phyloP scores from a whole-genome alignment of 1,140 invertebrate species.

The Drosophila nigromelanica region DNA sequence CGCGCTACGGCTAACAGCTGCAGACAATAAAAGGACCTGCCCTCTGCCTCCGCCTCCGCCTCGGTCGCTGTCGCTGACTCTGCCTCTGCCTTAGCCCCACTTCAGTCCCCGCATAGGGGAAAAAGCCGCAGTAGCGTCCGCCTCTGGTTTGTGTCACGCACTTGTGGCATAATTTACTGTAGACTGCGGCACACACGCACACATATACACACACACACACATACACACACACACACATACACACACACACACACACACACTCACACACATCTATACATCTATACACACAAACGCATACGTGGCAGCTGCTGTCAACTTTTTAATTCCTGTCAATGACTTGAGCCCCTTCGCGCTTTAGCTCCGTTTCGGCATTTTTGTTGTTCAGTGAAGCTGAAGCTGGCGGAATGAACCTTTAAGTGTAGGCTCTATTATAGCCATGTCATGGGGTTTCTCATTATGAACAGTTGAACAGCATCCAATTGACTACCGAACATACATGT shows the following conservation, averaged over 20 bases:
- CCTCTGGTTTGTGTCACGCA: conserved; percentile 44
- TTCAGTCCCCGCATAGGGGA: not conserved
- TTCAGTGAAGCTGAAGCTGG: not conserved
- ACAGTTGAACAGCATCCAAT: conserved; percentile 24
- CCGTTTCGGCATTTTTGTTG: conserved; percentile 20
- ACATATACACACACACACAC: not conserved
- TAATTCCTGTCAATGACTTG: conserved; percentile 61
- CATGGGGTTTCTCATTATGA: conserved; percentile 25
- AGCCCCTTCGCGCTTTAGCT: conserved; percentile 44
- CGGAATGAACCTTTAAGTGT: not conserved
- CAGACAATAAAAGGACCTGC: conserved; percentile 47
- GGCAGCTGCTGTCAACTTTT: conserved; percentile 51
- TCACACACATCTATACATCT: not conserved
- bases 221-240: no score
- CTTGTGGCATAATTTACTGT: conserved; percentile 73
- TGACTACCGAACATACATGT: conserved; percentile 7
- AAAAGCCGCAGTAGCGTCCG: conserved; percentile 35
- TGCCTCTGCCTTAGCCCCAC: not conserved
- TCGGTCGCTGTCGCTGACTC: not conserved
- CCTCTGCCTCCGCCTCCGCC: not conserved
- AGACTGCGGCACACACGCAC: conserved; percentile 51
- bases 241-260: no score
- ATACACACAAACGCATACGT: conserved; percentile 20
- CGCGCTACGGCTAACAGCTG: conserved; percentile 20
- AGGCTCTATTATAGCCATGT: conserved; percentile 26